phyloP scores from a whole-genome alignment of 1,140 invertebrate genomes.

The Saccostrea cuccullata region DNA sequence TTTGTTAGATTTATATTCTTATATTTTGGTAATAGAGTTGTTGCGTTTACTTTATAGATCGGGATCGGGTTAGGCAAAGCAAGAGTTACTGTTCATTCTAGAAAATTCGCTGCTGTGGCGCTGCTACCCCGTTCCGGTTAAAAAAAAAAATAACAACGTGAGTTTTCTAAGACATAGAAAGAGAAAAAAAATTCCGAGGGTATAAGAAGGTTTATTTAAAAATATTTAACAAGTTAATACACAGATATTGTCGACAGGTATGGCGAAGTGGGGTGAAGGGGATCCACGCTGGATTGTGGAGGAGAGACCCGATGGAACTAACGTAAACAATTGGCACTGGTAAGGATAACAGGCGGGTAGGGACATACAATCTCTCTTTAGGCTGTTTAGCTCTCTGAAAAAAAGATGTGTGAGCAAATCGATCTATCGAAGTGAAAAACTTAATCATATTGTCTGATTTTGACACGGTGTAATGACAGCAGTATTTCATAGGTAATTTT shows the following conservation, averaged over 20 bases:
- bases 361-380: too few relatives aligned
- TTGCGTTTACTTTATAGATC: too few relatives aligned
- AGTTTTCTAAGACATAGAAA: not conserved
- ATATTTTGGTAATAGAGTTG: too few relatives aligned
- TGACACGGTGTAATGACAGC: too few relatives aligned
- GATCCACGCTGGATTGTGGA: slow-evolving; percentile 99
- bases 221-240: not conserved
- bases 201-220: not conserved
- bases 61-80: not conserved
- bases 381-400: too few relatives aligned
- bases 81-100: slow-evolving; percentile 8
- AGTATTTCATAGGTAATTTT: too few relatives aligned
- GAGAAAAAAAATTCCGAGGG: not conserved
- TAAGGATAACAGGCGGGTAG: slow-evolving; percentile 75
- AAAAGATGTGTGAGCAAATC: too few relatives aligned
- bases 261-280: slow-evolving; percentile 99
- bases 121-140: not conserved
- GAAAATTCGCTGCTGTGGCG: slow-evolving; percentile 3
- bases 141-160: not conserved
- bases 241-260: slow-evolving; percentile 76
- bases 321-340: slow-evolving; percentile 99
- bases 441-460: too few relatives aligned
- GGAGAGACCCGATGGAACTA: slow-evolving; percentile 98
- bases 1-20: too few relatives aligned
- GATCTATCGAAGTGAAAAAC: too few relatives aligned